Conservation (phyloP, 92 coral and sea anemone genomes). For the Isaurus tuberculatus region DNA sequence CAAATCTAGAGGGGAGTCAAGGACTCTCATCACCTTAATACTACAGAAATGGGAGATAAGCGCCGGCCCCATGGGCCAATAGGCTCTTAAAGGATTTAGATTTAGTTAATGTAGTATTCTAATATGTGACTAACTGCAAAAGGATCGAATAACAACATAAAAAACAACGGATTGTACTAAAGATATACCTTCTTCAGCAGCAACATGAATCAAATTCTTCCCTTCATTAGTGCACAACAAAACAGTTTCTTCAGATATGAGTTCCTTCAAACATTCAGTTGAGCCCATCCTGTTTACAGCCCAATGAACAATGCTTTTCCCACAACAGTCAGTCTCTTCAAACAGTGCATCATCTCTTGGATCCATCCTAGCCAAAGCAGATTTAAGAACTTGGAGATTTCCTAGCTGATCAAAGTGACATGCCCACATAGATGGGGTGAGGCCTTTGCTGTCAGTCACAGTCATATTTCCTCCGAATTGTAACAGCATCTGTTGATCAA, state of each 20-base stretch:
- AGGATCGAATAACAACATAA: too few species aligned
- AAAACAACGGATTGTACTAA: background rate
- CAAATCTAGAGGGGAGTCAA: too few species aligned
- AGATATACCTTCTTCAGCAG: conserved; percentile 89
- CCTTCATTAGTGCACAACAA: conserved; percentile 77
- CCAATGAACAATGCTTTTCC: conserved; percentile 91
- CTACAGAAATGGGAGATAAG: too few species aligned
- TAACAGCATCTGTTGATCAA: conserved; percentile 66
- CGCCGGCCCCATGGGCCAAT: too few species aligned
- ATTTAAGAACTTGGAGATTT: conserved; percentile 67
- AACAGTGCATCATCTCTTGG: conserved; percentile 88
- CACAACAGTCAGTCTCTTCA: conserved; percentile 80
- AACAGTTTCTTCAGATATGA: conserved; percentile 71
- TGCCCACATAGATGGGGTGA: conserved; percentile 99
- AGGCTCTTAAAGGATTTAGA: too few species aligned
- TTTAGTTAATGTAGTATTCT: too few species aligned
- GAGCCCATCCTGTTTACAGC: conserved; percentile 82
- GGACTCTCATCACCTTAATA: too few species aligned
- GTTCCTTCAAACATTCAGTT: conserved; percentile 73
- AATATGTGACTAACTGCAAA: too few species aligned
- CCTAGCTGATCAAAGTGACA: conserved; percentile 87
- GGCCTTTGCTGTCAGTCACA: conserved; percentile 80
- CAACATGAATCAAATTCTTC: conserved; percentile 81
- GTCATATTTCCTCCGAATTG: conserved; percentile 84
- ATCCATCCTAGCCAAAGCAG: conserved; percentile 81